These are phyloP conservation scores for Plutella xylostella DNA, from an alignment of 2,888 invertebrate species.

Conservation along the genomic window DNA sequence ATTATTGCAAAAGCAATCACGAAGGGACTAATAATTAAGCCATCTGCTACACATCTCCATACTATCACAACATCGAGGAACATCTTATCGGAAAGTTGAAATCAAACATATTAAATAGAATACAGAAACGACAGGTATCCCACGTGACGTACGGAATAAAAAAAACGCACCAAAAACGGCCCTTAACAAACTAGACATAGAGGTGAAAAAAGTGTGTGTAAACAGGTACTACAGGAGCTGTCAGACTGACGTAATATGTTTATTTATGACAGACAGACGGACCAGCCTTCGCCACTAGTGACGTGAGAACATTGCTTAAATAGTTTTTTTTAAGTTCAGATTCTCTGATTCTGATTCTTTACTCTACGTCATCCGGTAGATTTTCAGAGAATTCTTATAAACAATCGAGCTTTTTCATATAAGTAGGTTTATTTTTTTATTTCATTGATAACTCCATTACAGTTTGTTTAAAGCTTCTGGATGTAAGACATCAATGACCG, in stretches of 20 bases:
- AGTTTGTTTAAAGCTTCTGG: no score
- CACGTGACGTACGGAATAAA: no score
- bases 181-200: neutral
- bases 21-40: no score
- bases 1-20: neutral
- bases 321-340: no score
- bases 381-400: no score
- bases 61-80: neutral
- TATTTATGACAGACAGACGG: slow-evolving; percentile 40
- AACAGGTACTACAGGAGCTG: slow-evolving; percentile 42
- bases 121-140: slow-evolving; percentile 44
- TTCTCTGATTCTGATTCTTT: no score
- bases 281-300: slow-evolving; percentile 31
- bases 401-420: no score
- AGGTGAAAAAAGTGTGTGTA: neutral
- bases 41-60: slow-evolving; percentile 2
- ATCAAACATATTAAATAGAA: slow-evolving; percentile 41
- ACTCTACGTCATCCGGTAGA: no score
- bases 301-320: slow-evolving; percentile 47
- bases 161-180: no score
- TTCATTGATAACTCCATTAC: no score
- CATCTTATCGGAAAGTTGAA: slow-evolving; percentile 31
- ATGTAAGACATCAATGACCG: no score
- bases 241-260: slow-evolving; percentile 54
- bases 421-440: no score